phyloP scores from a whole-genome alignment of 1,140 invertebrate genomes.

The Mya arenaria region DNA sequence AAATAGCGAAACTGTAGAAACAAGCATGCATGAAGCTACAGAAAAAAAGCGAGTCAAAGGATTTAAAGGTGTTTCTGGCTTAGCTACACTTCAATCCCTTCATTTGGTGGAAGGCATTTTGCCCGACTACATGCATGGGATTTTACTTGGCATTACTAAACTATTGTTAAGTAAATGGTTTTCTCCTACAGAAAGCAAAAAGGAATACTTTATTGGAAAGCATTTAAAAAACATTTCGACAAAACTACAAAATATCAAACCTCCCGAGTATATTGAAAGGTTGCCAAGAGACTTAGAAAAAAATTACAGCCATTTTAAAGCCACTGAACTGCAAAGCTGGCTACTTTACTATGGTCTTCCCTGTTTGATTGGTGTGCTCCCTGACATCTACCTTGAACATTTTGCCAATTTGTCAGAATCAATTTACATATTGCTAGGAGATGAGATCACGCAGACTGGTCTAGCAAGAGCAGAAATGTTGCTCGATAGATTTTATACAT shows the following conservation, averaged over 20 bases:
- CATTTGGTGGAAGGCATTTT: background rate
- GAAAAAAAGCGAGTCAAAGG: background rate
- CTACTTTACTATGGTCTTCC: too few species aligned
- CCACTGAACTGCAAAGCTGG: too few species aligned
- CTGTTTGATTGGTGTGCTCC: too few species aligned
- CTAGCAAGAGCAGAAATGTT: conserved; percentile 17
- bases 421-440: too few species aligned
- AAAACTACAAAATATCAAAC: conserved; percentile 32
- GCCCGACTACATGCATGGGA: conserved; percentile 17
- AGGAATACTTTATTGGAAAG: conserved; percentile 49
- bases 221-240: conserved; percentile 24
- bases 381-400: too few species aligned
- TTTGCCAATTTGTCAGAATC: too few species aligned
- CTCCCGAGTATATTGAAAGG: conserved; percentile 41
- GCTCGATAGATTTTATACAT: too few species aligned
- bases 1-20: background rate
- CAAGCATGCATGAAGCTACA: background rate
- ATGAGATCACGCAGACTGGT: too few species aligned
- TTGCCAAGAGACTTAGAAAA: conserved; percentile 52
- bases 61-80: conserved; percentile 4
- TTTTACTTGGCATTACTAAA: background rate
- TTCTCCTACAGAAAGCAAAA: conserved; percentile 8
- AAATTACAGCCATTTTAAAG: too few species aligned
- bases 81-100: background rate
- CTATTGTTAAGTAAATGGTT: conserved; percentile 7